Conservation (phyloP, 2,797 vertebrate species). For the Sebastolobus altivelis region DNA sequence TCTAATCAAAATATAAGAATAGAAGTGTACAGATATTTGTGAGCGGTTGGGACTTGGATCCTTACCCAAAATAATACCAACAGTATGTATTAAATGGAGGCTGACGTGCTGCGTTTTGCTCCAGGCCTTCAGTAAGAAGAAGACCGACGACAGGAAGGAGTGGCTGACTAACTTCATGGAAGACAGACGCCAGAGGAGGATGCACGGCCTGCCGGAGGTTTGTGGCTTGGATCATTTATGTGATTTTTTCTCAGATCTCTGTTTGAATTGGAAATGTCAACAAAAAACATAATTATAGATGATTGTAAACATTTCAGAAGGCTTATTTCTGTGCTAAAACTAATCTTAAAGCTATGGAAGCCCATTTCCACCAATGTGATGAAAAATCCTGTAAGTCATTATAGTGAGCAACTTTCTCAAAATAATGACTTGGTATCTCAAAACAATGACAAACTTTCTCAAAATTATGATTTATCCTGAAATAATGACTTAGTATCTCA, state of each 20-base stretch:
- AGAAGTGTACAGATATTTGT: neutral
- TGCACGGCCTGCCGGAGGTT: slow-evolving; percentile 98
- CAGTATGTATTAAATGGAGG: neutral
- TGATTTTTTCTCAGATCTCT: neutral
- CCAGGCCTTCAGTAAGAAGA: slow-evolving; percentile 99
- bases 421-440: neutral
- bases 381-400: neutral
- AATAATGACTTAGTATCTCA: too few relatives aligned
- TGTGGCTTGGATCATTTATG: slow-evolving; percentile 38
- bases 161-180: slow-evolving; percentile 99
- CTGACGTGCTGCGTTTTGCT: slow-evolving; percentile 9
- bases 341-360: neutral
- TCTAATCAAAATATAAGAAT: neutral
- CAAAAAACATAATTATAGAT: neutral
- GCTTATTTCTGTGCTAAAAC: neutral
- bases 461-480: too few relatives aligned
- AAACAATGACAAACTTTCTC: neutral
- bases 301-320: neutral
- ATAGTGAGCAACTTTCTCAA: neutral
- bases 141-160: slow-evolving; percentile 98
- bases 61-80: neutral
- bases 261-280: neutral
- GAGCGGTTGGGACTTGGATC: neutral
- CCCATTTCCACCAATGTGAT: neutral
- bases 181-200: slow-evolving; percentile 94